phyloP scores from a whole-genome alignment of 2,113 vertebrate genomes.

The Dipodomys ordii region DNA sequence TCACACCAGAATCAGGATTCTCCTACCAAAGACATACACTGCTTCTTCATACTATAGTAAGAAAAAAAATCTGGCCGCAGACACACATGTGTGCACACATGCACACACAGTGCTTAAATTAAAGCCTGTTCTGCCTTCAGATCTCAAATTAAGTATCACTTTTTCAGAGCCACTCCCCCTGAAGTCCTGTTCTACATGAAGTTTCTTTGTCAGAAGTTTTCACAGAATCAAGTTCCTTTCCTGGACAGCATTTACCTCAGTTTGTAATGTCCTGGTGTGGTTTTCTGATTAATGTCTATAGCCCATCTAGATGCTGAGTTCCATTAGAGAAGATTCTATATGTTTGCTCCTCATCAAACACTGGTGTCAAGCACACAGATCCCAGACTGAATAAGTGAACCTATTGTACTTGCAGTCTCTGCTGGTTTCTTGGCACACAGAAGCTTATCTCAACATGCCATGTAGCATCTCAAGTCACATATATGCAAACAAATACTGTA shows the following conservation, averaged over 20 bases:
- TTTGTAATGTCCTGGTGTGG: neutral
- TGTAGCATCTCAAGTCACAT: neutral
- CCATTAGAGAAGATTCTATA: neutral
- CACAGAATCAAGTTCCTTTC: conserved; percentile 42
- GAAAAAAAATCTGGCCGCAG: neutral
- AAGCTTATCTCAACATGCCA: neutral
- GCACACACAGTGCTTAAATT: neutral
- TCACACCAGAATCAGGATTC: neutral
- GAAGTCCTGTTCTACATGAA: conserved; percentile 21
- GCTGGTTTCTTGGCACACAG: conserved; percentile 9
- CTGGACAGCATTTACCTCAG: neutral
- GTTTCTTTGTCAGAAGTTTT: neutral
- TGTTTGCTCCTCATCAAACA: neutral
- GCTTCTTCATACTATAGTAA: neutral
- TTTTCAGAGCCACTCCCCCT: conserved; percentile 7
- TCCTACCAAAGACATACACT: neutral
- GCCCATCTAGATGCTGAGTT: neutral
- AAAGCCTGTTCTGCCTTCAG: neutral
- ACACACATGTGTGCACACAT: neutral
- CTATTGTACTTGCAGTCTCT: neutral
- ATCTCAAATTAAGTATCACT: conserved; percentile 45
- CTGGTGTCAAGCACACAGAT: neutral
- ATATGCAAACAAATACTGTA: neutral
- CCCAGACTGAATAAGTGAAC: neutral
- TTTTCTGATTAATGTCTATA: neutral